phyloP scores from a whole-genome alignment of 2,797 vertebrate genomes.

The Sebastes hubbsi region DNA sequence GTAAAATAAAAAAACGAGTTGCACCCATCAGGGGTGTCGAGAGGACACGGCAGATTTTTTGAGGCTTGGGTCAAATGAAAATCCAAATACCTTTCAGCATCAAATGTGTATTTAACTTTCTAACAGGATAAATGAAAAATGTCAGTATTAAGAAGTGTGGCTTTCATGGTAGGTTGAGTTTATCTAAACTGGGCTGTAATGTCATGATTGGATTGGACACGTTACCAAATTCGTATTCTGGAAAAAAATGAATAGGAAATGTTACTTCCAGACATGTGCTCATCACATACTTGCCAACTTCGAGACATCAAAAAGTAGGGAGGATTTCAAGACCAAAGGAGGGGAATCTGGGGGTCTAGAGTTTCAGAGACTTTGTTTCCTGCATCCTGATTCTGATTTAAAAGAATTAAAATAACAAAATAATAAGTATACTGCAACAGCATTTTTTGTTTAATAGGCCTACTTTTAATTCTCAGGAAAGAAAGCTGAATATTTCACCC shows the following conservation, averaged over 20 bases:
- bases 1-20: slow-evolving; percentile 47
- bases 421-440: too few relatives aligned
- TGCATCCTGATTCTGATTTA: too few relatives aligned
- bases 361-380: too few relatives aligned
- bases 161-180: not conserved
- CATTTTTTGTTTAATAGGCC: too few relatives aligned
- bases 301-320: too few relatives aligned
- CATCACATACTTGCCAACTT: not conserved
- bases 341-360: too few relatives aligned
- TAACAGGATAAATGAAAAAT: not conserved
- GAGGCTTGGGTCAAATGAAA: slow-evolving; percentile 47
- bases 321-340: too few relatives aligned
- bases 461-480: too few relatives aligned
- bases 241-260: not conserved
- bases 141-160: not conserved
- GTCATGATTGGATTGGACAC: not conserved
- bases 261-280: not conserved
- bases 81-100: slow-evolving; percentile 55
- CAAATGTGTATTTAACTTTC: slow-evolving; percentile 24
- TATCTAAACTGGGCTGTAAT: not conserved
- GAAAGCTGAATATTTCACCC: too few relatives aligned
- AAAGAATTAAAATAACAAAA: too few relatives aligned
- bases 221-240: not conserved
- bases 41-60: slow-evolving; percentile 56
- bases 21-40: slow-evolving; percentile 66